phyloP scores from a whole-genome alignment of 2,113 vertebrate genomes.

The Poeciliopsis occidentalis region DNA sequence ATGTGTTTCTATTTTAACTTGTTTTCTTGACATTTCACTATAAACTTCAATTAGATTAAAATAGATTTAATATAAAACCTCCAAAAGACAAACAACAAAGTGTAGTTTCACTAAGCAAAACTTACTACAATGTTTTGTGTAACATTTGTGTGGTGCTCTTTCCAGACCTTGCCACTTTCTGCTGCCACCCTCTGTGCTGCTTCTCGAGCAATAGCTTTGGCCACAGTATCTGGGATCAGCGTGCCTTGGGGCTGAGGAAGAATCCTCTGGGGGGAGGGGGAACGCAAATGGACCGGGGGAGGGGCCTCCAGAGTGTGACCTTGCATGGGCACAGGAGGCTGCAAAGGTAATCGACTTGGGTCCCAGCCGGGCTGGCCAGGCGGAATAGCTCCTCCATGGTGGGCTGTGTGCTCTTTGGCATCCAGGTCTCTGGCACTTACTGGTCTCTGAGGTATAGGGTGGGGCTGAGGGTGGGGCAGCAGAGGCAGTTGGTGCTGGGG shows the following conservation, averaged over 20 bases:
- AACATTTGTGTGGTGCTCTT: background rate
- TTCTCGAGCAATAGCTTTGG: constrained; percentile 95
- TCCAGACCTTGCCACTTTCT: constrained; percentile 87
- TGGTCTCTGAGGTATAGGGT: constrained; percentile 87
- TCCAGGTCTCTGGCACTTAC: constrained; percentile 90
- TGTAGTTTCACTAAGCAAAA: background rate
- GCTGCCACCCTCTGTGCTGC: constrained; percentile 91
- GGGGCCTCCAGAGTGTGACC: constrained; percentile 87
- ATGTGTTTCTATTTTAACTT: no score
- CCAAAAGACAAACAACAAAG: background rate
- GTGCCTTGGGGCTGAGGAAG: constrained; percentile 93
- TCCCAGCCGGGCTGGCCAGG: constrained; percentile 69
- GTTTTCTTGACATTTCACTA: no score
- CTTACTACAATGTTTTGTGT: background rate
- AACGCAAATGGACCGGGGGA: constrained; percentile 80
- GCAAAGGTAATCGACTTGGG: constrained; percentile 69
- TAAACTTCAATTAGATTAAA: no score
- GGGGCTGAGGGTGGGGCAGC: constrained; percentile 72
- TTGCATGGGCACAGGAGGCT: constrained; percentile 69
- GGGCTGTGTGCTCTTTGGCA: constrained; percentile 89
- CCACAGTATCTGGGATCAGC: constrained; percentile 87
- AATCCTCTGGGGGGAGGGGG: constrained; percentile 93
- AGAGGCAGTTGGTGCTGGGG: constrained; percentile 76
- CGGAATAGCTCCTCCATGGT: constrained; percentile 60
- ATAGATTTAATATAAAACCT: no score